Conservation (phyloP, 2,113 vertebrate species). For the Atlantisia rogersi region DNA sequence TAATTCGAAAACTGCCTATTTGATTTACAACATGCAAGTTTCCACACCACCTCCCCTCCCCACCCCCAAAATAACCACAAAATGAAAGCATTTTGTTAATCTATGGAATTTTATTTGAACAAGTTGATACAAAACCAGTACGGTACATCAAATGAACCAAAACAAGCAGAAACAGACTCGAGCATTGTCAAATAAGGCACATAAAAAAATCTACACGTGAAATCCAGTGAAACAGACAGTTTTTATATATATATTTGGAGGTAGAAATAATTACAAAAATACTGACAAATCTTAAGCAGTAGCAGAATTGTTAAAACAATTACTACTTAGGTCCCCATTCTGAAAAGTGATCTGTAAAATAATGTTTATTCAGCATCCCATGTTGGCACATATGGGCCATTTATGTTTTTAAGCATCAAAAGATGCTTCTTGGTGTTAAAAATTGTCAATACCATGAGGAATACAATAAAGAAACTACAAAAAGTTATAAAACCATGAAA, state of each 20-base stretch:
- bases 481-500: constrained; percentile 78
- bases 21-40: neutral
- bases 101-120: constrained; percentile 67
- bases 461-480: constrained; percentile 69
- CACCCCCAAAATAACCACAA: neutral
- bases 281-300: constrained; percentile 81
- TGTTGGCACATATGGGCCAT: constrained; percentile 55
- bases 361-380: constrained; percentile 60
- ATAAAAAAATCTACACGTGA: constrained; percentile 76
- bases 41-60: neutral
- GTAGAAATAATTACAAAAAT: constrained; percentile 88
- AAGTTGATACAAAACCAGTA: constrained; percentile 69
- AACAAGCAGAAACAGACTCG: constrained; percentile 63
- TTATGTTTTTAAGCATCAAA: constrained; percentile 51
- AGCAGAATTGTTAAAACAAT: constrained; percentile 76
- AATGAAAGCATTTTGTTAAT: neutral
- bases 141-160: constrained; percentile 58
- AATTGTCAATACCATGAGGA: constrained; percentile 66
- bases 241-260: constrained; percentile 77
- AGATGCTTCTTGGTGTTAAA: constrained; percentile 66
- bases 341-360: constrained; percentile 74
- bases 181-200: constrained; percentile 82
- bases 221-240: constrained; percentile 82
- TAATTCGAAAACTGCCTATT: neutral
- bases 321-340: constrained; percentile 73